Evolutionary conservation across 2,888 invertebrate genomes (phyloP).

Genomic region (Amphipoea oculea): DNA sequence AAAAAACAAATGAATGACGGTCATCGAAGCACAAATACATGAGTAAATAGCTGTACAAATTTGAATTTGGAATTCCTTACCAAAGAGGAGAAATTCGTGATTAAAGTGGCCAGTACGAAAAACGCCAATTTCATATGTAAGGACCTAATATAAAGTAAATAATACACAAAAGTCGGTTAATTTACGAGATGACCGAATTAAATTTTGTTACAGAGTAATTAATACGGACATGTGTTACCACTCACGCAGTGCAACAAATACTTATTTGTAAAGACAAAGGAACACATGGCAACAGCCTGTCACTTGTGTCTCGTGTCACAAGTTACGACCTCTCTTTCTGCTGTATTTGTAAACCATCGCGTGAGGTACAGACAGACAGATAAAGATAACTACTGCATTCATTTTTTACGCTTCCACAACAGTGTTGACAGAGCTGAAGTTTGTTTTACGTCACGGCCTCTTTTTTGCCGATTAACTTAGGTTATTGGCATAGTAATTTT

Average conservation of each 20-base stretch:
- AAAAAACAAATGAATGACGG: no score
- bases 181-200: conserved; percentile 36
- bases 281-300: conserved; percentile 50
- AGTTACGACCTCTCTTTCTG: conserved; percentile 52
- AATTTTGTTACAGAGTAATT: conserved; percentile 15
- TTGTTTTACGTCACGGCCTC: conserved; percentile 38
- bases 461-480: conserved; percentile 27
- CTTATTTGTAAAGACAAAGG: conserved; percentile 51
- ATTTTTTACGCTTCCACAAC: conserved; percentile 36
- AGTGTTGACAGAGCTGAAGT: conserved; percentile 31
- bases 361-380: conserved; percentile 15
- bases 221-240: conserved; percentile 25
- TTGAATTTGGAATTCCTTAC: no score
- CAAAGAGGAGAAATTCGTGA: no score
- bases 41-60: no score
- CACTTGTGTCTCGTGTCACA: conserved; percentile 49
- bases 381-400: conserved; percentile 41
- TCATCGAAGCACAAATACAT: no score
- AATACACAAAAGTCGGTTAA: conserved; percentile 18
- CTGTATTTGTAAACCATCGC: conserved; percentile 54
- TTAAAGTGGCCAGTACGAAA: no score
- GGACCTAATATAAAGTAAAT: conserved; percentile 26
- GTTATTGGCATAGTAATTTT: conserved; percentile 29
- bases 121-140: no score
- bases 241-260: conserved; percentile 31